phyloP scores from a whole-genome alignment of 1,140 invertebrate genomes.

The Melanaphis sacchari region DNA sequence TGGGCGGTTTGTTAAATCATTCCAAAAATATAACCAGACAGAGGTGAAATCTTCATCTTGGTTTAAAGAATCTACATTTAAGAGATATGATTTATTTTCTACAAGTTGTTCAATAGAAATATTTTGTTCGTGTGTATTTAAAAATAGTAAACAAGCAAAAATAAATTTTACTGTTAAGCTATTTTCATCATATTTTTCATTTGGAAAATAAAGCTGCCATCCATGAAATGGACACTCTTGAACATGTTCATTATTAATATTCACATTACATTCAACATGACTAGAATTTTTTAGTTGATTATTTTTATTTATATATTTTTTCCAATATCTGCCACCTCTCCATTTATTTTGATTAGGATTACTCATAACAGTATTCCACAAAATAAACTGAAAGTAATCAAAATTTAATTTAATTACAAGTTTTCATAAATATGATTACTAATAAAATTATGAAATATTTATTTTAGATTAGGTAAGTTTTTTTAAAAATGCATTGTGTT shows the following conservation, averaged over 20 bases:
- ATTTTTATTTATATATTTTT: conserved; percentile 36
- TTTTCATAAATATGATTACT: background rate
- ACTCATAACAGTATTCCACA: conserved; percentile 38
- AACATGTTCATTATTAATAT: background rate
- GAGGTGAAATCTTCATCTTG: conserved; percentile 69
- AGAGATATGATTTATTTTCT: conserved; percentile 69
- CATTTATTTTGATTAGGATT: conserved; percentile 53
- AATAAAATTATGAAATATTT: background rate
- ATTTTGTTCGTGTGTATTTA: conserved; percentile 66
- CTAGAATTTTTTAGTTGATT: background rate
- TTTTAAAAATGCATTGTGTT: background rate
- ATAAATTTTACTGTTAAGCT: conserved; percentile 66
- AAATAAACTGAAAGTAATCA: conserved; percentile 52
- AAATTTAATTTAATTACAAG: conserved; percentile 36
- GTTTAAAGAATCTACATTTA: conserved; percentile 72
- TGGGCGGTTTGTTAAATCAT: conserved; percentile 73
- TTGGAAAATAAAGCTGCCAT: conserved; percentile 75
- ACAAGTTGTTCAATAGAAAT: conserved; percentile 71
- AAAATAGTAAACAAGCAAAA: conserved; percentile 67
- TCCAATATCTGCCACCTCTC: background rate
- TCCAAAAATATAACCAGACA: conserved; percentile 71
- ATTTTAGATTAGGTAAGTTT: background rate
- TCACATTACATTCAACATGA: background rate
- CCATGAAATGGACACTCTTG: conserved; percentile 66
- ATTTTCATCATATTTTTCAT: conserved; percentile 68